phyloP scores from a whole-genome alignment of 2,888 invertebrate genomes.

The Invenusta paracnida region DNA sequence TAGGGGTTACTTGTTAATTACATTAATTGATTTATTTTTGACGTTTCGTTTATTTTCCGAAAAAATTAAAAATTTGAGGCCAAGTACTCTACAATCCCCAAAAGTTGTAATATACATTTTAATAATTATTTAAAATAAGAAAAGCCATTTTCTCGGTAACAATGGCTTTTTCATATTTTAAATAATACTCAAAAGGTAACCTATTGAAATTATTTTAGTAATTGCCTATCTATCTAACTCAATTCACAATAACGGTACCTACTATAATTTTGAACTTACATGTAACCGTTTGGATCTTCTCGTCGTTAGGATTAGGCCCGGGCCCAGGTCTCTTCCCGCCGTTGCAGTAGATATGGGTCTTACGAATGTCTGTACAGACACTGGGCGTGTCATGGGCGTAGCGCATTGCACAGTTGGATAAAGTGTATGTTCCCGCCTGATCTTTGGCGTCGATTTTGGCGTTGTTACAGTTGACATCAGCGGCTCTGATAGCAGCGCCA shows the following conservation, averaged over 20 bases:
- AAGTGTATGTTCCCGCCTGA: neutral
- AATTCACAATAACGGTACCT: too few species aligned
- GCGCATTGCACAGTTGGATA: neutral
- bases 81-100: too few species aligned
- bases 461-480: neutral
- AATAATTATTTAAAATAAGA: too few species aligned
- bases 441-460: neutral
- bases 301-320: neutral
- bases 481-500: neutral
- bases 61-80: too few species aligned
- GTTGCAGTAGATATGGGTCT: neutral
- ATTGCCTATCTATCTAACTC: neutral
- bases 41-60: too few species aligned
- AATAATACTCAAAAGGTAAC: too few species aligned
- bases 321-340: neutral
- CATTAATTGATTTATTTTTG: too few species aligned
- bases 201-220: neutral
- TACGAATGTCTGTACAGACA: neutral
- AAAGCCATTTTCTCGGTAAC: too few species aligned
- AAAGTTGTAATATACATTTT: too few species aligned
- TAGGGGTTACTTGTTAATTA: too few species aligned
- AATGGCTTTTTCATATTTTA: too few species aligned
- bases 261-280: too few species aligned
- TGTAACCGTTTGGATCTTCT: neutral
- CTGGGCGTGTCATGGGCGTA: neutral